Evolutionary conservation across 2,797 vertebrate species (phyloP).

Genomic region (Setipinna tenuifilis): DNA sequence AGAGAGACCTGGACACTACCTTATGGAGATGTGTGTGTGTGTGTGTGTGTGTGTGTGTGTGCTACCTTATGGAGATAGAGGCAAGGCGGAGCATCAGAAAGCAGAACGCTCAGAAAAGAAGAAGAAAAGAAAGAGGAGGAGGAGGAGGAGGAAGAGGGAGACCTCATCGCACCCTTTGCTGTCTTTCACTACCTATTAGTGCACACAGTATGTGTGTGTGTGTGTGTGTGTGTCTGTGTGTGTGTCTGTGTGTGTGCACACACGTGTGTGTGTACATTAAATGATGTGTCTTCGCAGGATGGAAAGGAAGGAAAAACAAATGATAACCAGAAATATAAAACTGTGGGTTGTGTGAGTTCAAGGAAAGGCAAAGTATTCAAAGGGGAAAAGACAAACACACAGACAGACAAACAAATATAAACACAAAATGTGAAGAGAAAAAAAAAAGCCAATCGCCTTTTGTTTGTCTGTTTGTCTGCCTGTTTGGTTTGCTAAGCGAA

Average conservation of each 20-base stretch:
- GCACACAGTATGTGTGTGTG: not conserved
- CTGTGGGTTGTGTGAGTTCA: not conserved
- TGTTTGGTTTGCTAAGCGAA: constrained; percentile 56
- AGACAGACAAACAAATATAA: not conserved
- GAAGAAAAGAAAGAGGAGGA: not conserved
- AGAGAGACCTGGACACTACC: constrained; percentile 13
- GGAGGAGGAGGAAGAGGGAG: not conserved
- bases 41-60: no score
- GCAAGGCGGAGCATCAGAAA: no score
- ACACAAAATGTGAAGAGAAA: not conserved
- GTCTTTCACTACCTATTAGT: not conserved
- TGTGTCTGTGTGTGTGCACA: not conserved
- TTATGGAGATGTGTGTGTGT: no score
- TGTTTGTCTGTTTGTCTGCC: not conserved
- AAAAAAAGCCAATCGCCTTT: not conserved
- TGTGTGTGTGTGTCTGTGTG: constrained; percentile 20
- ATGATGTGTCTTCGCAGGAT: not conserved
- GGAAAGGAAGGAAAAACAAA: constrained; percentile 1
- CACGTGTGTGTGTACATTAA: constrained; percentile 27
- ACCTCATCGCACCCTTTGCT: not conserved
- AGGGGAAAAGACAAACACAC: not conserved
- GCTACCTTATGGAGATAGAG: no score
- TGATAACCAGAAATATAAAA: not conserved
- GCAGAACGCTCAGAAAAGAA: not conserved
- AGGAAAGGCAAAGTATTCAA: not conserved